These are phyloP conservation scores for Hestina assimilis DNA, from an alignment of 1,140 invertebrate genomes.

Conservation along the genomic window DNA sequence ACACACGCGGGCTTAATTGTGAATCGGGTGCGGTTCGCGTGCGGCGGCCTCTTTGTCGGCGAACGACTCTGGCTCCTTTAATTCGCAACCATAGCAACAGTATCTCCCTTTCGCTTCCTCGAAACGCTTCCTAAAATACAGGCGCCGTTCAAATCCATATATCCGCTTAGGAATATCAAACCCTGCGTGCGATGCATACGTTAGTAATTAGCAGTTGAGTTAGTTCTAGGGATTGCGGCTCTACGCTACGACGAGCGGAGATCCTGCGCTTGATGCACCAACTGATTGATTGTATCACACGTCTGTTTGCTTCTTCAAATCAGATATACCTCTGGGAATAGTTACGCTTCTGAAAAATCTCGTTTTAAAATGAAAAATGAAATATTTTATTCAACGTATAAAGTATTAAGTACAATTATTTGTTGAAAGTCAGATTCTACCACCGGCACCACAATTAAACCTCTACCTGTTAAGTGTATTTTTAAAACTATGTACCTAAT, in stretches of 20 bases:
- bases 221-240: constrained; percentile 58
- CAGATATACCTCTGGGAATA: neutral
- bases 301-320: constrained; percentile 4
- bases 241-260: constrained; percentile 67
- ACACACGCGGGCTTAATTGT: constrained; percentile 75
- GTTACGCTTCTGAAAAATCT: neutral
- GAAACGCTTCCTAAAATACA: constrained; percentile 76
- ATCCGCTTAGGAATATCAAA: constrained; percentile 35
- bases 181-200: constrained; percentile 37
- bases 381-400: too few species aligned
- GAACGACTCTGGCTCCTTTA: constrained; percentile 48
- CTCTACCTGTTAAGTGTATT: too few species aligned
- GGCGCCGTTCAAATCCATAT: constrained; percentile 48
- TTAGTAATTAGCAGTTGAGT: constrained; percentile 31
- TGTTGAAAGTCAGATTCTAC: too few species aligned
- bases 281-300: constrained; percentile 15
- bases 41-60: constrained; percentile 73
- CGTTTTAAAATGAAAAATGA: too few species aligned
- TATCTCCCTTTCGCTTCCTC: constrained; percentile 57
- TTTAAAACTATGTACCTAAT: too few species aligned
- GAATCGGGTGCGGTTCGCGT: constrained; percentile 71
- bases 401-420: too few species aligned
- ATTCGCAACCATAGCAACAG: constrained; percentile 45
- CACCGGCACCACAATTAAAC: too few species aligned
- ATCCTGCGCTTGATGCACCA: constrained; percentile 64